These are phyloP conservation scores for Ceratothoa steindachneri DNA, from an alignment of 2,888 invertebrate genomes.

Conservation along the genomic window DNA sequence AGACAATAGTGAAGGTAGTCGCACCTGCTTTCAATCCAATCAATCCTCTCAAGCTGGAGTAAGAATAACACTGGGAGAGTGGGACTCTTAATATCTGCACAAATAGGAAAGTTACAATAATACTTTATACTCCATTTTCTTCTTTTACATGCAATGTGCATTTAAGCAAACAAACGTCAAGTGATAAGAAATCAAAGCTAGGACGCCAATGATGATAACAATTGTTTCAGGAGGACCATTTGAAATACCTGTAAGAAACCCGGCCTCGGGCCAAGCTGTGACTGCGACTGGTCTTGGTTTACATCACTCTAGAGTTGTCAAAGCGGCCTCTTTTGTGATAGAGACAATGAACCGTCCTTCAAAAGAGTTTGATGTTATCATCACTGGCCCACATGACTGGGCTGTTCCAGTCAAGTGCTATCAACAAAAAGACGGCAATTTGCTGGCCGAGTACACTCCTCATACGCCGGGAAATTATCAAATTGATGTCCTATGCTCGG, in stretches of 20 bases:
- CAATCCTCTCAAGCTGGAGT: no score
- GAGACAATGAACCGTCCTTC: slow-evolving; percentile 75
- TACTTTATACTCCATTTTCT: no score
- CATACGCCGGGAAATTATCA: slow-evolving; percentile 57
- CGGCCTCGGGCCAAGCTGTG: slow-evolving; percentile 69
- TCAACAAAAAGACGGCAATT: slow-evolving; percentile 90
- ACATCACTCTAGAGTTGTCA: slow-evolving; percentile 73
- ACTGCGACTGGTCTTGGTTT: slow-evolving; percentile 75
- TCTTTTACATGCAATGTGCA: no score
- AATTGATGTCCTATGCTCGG: slow-evolving; percentile 82
- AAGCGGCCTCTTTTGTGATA: slow-evolving; percentile 80
- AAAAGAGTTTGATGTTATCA: slow-evolving; percentile 84
- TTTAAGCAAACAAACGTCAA: no score
- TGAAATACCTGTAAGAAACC: slow-evolving; percentile 61
- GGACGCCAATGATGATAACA: no score
- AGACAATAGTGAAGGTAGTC: no score
- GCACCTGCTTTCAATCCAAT: no score
- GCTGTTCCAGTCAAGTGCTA: slow-evolving; percentile 88
- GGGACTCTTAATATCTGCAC: no score
- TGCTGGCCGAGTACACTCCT: slow-evolving; percentile 88
- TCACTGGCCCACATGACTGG: slow-evolving; percentile 69
- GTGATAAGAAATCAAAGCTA: no score
- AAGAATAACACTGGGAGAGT: no score
- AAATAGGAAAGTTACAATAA: no score
- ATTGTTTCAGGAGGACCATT: slow-evolving; percentile 58